Evolutionary conservation across 2,888 invertebrate species (phyloP), one percentile per base, ranked within the genome.

Genomic region (Rhingia rostrata): DNA sequence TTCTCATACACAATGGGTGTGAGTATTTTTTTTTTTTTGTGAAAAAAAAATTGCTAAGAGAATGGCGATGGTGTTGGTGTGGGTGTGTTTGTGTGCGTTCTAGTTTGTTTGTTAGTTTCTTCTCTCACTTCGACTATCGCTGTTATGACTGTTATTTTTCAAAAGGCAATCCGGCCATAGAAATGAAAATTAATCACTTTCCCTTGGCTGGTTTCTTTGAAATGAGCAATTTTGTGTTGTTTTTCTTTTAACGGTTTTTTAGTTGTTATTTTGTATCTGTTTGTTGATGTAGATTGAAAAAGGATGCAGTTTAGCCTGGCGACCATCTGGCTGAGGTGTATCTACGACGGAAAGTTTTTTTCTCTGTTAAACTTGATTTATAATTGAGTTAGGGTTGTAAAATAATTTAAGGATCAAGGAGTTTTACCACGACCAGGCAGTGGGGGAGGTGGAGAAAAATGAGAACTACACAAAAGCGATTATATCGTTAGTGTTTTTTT

Each of bases 111-210:
- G 35, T 14, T 54, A 33, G 60, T 33, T 30, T 54, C 37, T 35
- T 35, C 63, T 45, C 69, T 53, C 53, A 61, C 66, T 54, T 39
- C 72, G 67, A 69, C 66, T 83, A 61, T 79, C 51, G 79, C 69
- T 69, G 45, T 79, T 78, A 74, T 78, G 79, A 69, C 74, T 83
- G 67, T 63, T 53, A 51, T 67, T 73, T 58, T 64, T 53, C 45
- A 49, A 61, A 74, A 69, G 79, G 79, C 69, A 51, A 69, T 39
- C 58, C 53, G 53, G 73, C 73, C 73, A 60, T 83, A 79, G 69
- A 80, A 80, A 84, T 70, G 80, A 80, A 60, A 80, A 84, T 80
- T 84, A 80, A 80, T 84, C 84, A 80, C 70, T 75, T 80, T 75
- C 74, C 14, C 60, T 75, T 64, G 54, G 84, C 74, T 84, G 80